Evolutionary conservation across 2,797 vertebrate species (phyloP).

Genomic region (Hyperoplus immaculatus): DNA sequence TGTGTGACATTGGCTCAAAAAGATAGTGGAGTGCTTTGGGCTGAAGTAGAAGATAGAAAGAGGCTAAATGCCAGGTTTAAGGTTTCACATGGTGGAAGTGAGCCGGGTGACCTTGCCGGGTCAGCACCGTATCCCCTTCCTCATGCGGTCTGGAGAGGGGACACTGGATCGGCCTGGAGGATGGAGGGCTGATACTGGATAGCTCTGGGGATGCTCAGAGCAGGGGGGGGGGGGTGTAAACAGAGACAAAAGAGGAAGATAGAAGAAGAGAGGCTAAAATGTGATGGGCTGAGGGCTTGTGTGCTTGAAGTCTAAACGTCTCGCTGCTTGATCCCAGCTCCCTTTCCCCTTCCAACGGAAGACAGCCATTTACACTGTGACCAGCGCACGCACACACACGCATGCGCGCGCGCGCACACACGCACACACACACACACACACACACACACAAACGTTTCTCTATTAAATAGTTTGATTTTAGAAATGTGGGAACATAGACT

Average conservation of each 20-base stretch:
- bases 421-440: too few species aligned
- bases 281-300: constrained; percentile 58
- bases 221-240: constrained; percentile 24
- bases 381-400: too few species aligned
- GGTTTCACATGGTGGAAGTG: constrained; percentile 79
- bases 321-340: constrained; percentile 47
- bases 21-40: constrained; percentile 37
- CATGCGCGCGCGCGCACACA: too few species aligned
- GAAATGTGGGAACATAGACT: neutral
- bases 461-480: too few species aligned
- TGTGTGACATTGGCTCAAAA: constrained; percentile 48
- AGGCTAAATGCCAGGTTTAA: constrained; percentile 70
- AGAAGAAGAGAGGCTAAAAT: constrained; percentile 61
- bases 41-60: constrained; percentile 28
- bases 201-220: constrained; percentile 64
- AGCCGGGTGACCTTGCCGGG: constrained; percentile 81
- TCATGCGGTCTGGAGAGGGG: constrained; percentile 59
- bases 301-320: constrained; percentile 76
- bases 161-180: constrained; percentile 79
- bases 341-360: constrained; percentile 29
- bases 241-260: constrained; percentile 64
- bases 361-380: constrained; percentile 48
- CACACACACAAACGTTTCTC: too few species aligned
- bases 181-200: constrained; percentile 76
- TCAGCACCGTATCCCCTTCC: constrained; percentile 58